phyloP scores from a whole-genome alignment of 2,113 vertebrate genomes.

The Sterrhoptilus dennistouni region DNA sequence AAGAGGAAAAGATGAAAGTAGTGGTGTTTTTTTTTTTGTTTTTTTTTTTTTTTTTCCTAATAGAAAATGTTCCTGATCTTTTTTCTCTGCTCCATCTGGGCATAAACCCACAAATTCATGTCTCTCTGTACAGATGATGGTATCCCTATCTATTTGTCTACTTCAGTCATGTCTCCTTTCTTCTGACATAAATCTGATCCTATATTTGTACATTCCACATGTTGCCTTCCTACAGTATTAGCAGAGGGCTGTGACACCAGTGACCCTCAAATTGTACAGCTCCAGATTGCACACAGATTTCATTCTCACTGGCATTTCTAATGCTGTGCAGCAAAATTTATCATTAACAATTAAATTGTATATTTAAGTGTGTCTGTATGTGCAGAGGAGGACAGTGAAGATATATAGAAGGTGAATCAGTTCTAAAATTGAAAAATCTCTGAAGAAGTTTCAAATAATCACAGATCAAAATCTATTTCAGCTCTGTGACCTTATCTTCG shows the following conservation, averaged over 20 bases:
- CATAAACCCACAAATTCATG: background rate
- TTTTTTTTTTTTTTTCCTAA: background rate
- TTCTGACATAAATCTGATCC: background rate
- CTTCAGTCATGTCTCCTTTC: background rate
- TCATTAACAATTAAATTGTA: constrained; percentile 28
- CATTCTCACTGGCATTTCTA: constrained; percentile 16
- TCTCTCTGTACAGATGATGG: background rate
- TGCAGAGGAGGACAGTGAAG: background rate
- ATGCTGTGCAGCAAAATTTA: background rate
- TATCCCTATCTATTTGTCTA: background rate
- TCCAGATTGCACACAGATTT: constrained; percentile 36
- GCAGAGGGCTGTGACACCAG: constrained; percentile 11
- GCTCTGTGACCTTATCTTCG: constrained; percentile 32
- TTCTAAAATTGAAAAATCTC: constrained; percentile 20
- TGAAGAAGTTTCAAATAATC: constrained; percentile 49
- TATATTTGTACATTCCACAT: constrained; percentile 31
- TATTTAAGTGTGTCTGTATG: background rate
- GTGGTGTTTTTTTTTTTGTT: background rate
- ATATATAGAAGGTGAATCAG: background rate
- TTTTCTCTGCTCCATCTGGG: background rate
- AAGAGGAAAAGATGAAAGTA: background rate
- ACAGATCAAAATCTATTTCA: constrained; percentile 46
- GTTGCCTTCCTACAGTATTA: constrained; percentile 37
- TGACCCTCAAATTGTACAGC: constrained; percentile 20
- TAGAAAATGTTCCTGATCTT: background rate